A percentile compares a stretch with the other conserved stretches of the same genome.
Evolutionary conservation across 2,888 invertebrate genomes (phyloP).

Genomic region (Drosophila aldrichi): DNA sequence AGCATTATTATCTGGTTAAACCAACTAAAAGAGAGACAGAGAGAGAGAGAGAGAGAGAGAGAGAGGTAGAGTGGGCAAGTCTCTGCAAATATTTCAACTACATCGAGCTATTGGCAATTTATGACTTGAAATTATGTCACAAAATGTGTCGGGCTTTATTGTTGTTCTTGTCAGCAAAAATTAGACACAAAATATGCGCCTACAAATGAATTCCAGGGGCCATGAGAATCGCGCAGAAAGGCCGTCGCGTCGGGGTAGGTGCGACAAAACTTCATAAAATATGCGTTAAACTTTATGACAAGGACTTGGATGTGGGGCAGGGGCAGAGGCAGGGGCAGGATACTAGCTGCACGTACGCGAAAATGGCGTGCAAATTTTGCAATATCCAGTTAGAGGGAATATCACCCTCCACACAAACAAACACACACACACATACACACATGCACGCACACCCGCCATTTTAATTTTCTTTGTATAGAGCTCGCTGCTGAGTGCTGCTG

Average conservation of each 20-base stretch:
- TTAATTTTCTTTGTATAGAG: conserved; percentile 60
- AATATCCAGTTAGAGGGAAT: conserved; percentile 29
- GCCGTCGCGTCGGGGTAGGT: not conserved
- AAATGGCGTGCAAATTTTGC: conserved; percentile 67
- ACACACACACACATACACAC: conserved; percentile 1
- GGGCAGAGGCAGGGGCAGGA: conserved; percentile 12
- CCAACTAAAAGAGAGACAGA: not conserved
- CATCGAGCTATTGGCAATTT: conserved; percentile 64
- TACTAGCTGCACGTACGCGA: conserved; percentile 58
- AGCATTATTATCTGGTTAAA: conserved; percentile 14
- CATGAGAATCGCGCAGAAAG: conserved; percentile 6
- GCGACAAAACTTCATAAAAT: conserved; percentile 63
- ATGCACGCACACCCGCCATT: conserved; percentile 40
- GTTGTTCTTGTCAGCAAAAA: conserved; percentile 34
- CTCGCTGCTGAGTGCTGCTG: conserved; percentile 52
- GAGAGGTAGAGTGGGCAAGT: not conserved
- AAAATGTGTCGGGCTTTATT: conserved; percentile 45
- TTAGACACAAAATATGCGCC: conserved; percentile 57
- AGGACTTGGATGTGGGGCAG: conserved; percentile 32
- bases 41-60: not conserved
- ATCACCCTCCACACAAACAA: not conserved
- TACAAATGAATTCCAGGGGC: conserved; percentile 53
- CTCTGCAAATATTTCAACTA: conserved; percentile 23
- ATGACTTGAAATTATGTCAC: conserved; percentile 74
- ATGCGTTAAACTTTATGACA: conserved; percentile 67